phyloP scores from a whole-genome alignment of 2,888 invertebrate genomes.

The Onchidella celtica region DNA sequence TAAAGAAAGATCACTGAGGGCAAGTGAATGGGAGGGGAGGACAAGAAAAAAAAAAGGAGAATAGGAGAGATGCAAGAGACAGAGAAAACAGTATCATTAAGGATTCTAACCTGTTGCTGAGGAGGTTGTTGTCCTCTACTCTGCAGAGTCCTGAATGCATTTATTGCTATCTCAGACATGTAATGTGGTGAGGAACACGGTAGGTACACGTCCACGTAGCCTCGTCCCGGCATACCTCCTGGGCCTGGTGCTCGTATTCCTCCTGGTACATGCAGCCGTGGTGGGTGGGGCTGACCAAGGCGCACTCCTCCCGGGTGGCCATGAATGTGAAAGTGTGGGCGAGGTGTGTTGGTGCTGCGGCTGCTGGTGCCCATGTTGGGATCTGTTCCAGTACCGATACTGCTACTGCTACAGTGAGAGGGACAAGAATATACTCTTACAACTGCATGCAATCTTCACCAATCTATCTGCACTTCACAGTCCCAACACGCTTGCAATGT shows the following conservation, averaged over 20 bases:
- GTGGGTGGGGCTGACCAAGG: background rate
- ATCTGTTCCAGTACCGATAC: slow-evolving; percentile 13
- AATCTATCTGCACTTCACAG: no score
- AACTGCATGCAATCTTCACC: background rate
- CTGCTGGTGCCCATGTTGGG: background rate
- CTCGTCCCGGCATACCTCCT: background rate
- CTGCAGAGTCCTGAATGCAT: slow-evolving; percentile 21
- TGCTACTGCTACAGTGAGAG: background rate
- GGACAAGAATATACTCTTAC: background rate
- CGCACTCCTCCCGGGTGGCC: background rate
- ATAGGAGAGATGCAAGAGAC: no score
- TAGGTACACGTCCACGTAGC: slow-evolving; percentile 63
- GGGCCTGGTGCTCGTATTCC: background rate
- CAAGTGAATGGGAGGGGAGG: no score
- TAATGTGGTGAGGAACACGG: slow-evolving; percentile 67
- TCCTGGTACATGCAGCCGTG: background rate
- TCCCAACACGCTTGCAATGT: no score
- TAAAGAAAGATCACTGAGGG: no score
- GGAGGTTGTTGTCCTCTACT: background rate
- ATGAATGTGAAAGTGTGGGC: slow-evolving; percentile 22
- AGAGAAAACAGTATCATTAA: no score
- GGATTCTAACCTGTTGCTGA: slow-evolving; percentile 27
- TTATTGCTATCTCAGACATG: slow-evolving; percentile 55
- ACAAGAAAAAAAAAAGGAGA: no score
- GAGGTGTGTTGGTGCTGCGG: slow-evolving; percentile 6